Evolutionary conservation across 2,113 vertebrate genomes (phyloP), one percentile per base, ranked within the genome.

Genomic region (Scopus umbretta): DNA sequence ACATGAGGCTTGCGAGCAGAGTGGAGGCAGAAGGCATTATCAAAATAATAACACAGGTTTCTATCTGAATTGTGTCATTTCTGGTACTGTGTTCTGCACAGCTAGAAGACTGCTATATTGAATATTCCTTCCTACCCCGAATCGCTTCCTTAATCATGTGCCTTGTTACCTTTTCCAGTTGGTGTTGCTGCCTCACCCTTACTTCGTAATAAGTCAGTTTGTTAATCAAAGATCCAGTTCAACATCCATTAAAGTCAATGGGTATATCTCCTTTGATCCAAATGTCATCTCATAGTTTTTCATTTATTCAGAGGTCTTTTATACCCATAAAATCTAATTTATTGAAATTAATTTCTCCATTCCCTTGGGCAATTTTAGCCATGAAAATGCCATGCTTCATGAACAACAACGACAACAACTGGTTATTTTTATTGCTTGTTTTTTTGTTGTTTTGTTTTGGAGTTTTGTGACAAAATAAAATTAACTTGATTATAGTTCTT

Each of bases 331-430:
- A 98, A 98, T 96, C 92, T 88, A 97, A 96, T 97, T 97, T 96
- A 96, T 97, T 93, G 92, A 97, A 96, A 98, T 98, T 98, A 98
- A 98, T 98, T 98, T 98, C 88, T 90, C 76, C 82, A 52, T 93
- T 96, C 96, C 96, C 95, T 96, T 94, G 89, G 96, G 97, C 95
- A 89, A 21, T 98, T 97, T 94, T 96, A 81, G 66, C 94, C 96
- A 88, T 88, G 88, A 90, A 96, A 95, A 96, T 97, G 92, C 80
- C 92, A 78, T 21, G 75, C 90, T 96, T 89, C 86, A 55, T 96
- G 94, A 96, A 86, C 68, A 96, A 72, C 95, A 83, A 87, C 42
- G 78, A 75, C 80, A 96, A 95, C 78, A 90, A 95, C 10, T 49
- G 38, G 70, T 76, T 96, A 49, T 94, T 94, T 97, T 97, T 95